These are phyloP conservation scores for Sphaeridia pumilis DNA, from an alignment of 2,888 invertebrate species.

Conservation along the genomic window DNA sequence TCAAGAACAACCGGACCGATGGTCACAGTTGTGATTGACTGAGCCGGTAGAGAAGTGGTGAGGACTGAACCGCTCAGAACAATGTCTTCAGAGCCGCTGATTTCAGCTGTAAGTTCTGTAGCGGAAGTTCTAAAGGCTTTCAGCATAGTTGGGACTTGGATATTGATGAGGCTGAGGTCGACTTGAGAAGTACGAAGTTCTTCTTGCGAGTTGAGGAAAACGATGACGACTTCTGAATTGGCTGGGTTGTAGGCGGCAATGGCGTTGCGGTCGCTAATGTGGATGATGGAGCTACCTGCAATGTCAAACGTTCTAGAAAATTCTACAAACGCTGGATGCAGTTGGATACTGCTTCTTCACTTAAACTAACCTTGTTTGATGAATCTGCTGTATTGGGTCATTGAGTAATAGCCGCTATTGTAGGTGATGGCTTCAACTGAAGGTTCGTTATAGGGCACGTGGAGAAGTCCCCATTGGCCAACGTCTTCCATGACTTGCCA, in stretches of 20 bases:
- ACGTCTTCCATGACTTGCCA: slow-evolving; percentile 33
- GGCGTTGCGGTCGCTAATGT: slow-evolving; percentile 20
- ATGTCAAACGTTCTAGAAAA: neutral
- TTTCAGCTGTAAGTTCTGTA: slow-evolving; percentile 17
- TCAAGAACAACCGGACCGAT: slow-evolving; percentile 3
- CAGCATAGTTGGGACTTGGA: neutral
- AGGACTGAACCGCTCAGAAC: slow-evolving; percentile 1
- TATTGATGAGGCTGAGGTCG: slow-evolving; percentile 13
- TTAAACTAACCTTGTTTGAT: slow-evolving; percentile 25
- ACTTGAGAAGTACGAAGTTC: neutral
- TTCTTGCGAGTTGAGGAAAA: slow-evolving; percentile 3
- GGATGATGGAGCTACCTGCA: slow-evolving; percentile 26
- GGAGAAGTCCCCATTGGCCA: slow-evolving; percentile 27
- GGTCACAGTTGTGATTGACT: slow-evolving; percentile 27
- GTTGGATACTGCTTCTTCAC: neutral
- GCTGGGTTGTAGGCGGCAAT: slow-evolving; percentile 21
- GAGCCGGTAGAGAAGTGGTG: slow-evolving; percentile 12
- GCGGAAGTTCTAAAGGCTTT: slow-evolving; percentile 21
- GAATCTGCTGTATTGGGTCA: slow-evolving; percentile 31
- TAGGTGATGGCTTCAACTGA: slow-evolving; percentile 19
- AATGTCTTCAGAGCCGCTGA: slow-evolving; percentile 10
- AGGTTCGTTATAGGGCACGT: slow-evolving; percentile 23
- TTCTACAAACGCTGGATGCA: neutral
- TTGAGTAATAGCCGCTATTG: slow-evolving; percentile 29
- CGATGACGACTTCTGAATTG: slow-evolving; percentile 16